Evolutionary conservation across 2,888 invertebrate species (phyloP).

Genomic region (Melinaea marsaeus): DNA sequence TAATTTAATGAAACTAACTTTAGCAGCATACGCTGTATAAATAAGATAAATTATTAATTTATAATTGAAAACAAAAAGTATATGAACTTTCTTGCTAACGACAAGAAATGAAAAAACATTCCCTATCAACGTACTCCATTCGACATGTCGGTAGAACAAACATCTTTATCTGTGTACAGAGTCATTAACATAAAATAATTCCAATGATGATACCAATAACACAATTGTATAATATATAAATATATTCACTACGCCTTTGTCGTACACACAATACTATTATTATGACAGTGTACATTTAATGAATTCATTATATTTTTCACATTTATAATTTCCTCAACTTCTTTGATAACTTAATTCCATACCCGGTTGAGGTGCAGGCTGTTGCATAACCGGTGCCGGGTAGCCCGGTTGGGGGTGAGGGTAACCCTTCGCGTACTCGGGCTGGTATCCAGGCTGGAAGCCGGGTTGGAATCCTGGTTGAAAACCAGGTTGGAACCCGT

Average conservation of each 20-base stretch:
- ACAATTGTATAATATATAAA: too few species aligned
- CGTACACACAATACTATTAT: too few species aligned
- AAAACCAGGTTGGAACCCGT: slow-evolving; percentile 60
- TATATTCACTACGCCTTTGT: too few species aligned
- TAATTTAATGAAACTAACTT: neutral
- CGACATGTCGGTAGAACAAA: slow-evolving; percentile 45
- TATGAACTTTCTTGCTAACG: slow-evolving; percentile 24
- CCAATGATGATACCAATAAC: slow-evolving; percentile 34
- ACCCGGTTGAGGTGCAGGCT: slow-evolving; percentile 58
- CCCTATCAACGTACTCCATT: slow-evolving; percentile 39
- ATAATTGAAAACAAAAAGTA: slow-evolving; percentile 10
- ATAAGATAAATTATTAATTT: slow-evolving; percentile 5
- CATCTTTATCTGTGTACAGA: slow-evolving; percentile 55
- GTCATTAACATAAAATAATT: slow-evolving; percentile 53
- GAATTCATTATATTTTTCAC: too few species aligned
- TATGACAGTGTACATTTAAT: too few species aligned
- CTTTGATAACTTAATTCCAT: slow-evolving; percentile 14
- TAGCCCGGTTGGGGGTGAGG: slow-evolving; percentile 46
- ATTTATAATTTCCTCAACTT: neutral
- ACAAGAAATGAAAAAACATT: slow-evolving; percentile 24
- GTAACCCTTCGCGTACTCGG: slow-evolving; percentile 46
- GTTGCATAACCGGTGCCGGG: slow-evolving; percentile 52
- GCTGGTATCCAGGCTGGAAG: slow-evolving; percentile 50
- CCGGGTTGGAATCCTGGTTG: slow-evolving; percentile 59
- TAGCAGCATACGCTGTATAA: neutral